Evolutionary conservation across 1,140 invertebrate species (phyloP).

Genomic region (Micrasema longulum): DNA sequence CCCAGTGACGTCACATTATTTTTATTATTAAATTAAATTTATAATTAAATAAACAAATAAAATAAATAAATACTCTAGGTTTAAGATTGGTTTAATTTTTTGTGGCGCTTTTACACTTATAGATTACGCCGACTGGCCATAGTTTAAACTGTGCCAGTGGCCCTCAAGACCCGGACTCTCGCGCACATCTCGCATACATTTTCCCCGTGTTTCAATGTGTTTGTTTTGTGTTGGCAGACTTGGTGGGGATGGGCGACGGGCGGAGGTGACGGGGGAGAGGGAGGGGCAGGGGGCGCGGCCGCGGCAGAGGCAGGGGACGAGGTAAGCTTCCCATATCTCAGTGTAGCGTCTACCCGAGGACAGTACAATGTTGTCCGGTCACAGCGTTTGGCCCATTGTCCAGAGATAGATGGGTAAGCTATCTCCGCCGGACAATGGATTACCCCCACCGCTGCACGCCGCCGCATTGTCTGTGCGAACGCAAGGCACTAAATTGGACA

Average conservation of each 20-base stretch:
- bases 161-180: too few relatives aligned
- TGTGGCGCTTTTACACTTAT: too few relatives aligned
- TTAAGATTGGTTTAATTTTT: too few relatives aligned
- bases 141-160: too few relatives aligned
- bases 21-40: too few relatives aligned
- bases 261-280: conserved; percentile 78
- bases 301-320: conserved; percentile 69
- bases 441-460: background rate
- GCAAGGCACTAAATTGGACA: background rate
- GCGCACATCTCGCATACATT: too few relatives aligned
- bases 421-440: background rate
- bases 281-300: conserved; percentile 76
- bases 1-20: too few relatives aligned
- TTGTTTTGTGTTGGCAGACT: conserved; percentile 59
- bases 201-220: too few relatives aligned
- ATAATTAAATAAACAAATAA: too few relatives aligned
- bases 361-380: background rate
- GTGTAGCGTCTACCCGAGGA: too few relatives aligned
- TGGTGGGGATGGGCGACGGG: conserved; percentile 76
- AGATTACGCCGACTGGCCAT: too few relatives aligned
- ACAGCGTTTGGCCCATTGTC: background rate
- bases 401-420: background rate
- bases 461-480: background rate
- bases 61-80: too few relatives aligned
- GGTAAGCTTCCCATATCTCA: background rate